Conservation (phyloP, 2,888 invertebrate species). For the Xylota sylvarum region DNA sequence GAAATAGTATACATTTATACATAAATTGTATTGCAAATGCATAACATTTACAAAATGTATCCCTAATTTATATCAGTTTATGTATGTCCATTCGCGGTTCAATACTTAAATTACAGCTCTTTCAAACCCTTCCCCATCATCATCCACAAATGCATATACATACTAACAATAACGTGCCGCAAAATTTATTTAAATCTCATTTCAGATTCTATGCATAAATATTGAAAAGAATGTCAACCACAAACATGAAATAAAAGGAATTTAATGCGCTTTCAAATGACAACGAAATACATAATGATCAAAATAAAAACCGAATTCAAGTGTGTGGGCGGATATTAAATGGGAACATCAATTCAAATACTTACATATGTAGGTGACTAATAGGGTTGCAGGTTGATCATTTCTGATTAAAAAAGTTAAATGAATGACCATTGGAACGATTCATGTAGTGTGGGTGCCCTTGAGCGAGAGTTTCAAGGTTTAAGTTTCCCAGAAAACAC, state of each 20-base stretch:
- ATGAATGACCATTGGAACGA: background rate
- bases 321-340: background rate
- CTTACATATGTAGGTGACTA: background rate
- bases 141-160: too few relatives aligned
- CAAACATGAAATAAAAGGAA: constrained; percentile 5
- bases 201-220: constrained; percentile 30
- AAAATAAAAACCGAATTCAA: background rate
- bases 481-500: too few relatives aligned
- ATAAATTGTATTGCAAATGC: constrained; percentile 7
- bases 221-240: constrained; percentile 7
- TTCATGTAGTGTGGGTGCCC: too few relatives aligned
- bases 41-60: constrained; percentile 1
- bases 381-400: background rate
- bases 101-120: constrained; percentile 19
- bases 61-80: constrained; percentile 27
- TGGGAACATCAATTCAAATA: background rate
- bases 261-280: constrained; percentile 11
- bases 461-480: too few relatives aligned
- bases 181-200: constrained; percentile 19
- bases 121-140: background rate
- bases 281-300: background rate
- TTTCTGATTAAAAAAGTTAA: background rate
- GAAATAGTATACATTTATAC: background rate
- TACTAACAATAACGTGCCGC: background rate
- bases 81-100: constrained; percentile 14